Evolutionary conservation across 2,113 vertebrate genomes (phyloP), one percentile per base, ranked within the genome.

Genomic region (Sceloporus undulatus): DNA sequence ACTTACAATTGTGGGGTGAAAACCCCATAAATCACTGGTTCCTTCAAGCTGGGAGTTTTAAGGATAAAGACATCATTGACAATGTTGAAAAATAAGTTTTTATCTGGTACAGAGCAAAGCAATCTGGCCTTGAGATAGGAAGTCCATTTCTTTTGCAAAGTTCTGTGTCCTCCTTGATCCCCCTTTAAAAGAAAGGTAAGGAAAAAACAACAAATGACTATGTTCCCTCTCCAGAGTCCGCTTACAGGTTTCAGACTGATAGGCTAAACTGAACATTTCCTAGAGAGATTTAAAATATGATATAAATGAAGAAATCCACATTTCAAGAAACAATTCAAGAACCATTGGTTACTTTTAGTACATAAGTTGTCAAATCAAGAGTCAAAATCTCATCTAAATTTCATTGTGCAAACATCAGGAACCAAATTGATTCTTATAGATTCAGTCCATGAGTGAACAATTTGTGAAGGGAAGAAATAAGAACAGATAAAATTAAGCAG

Each of bases 141-240:
- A 0, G 99, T 99, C 99, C 99, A 99, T 92, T 99, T 99, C 94
- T 99, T 99, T 93, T 99, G 98, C 81, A 99, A 95, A 14, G 97
- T 99, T 91, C 99, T 96, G 91, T 98, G 97, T 54, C 99, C 99
- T 0, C 99, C 99, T 85, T 98, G 96, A 95, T 99, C 99, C 0
- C 98, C 98, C 98, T 99, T 92, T 91, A 62, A 56, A 78, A n/a
- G 75, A 87, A 82, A 65, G 52, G 25, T 3, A 29, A 10, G 27
- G 23, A 18, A 18, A 38, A 21, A n/a, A 23, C 11, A 74, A 79
- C 74, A 56, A 1, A 0, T 66, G 0, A 66, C 56, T 62, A 88
- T 29, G 13, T 11, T 85, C 4, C 0, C 62, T 11, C 34, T 77
- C 14, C 3, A 38, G 19, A 83, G 68, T 0, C 40, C 88, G 25